These are phyloP conservation scores for Galerucella pusilla DNA, from an alignment of 2,888 invertebrate genomes.

Conservation along the genomic window DNA sequence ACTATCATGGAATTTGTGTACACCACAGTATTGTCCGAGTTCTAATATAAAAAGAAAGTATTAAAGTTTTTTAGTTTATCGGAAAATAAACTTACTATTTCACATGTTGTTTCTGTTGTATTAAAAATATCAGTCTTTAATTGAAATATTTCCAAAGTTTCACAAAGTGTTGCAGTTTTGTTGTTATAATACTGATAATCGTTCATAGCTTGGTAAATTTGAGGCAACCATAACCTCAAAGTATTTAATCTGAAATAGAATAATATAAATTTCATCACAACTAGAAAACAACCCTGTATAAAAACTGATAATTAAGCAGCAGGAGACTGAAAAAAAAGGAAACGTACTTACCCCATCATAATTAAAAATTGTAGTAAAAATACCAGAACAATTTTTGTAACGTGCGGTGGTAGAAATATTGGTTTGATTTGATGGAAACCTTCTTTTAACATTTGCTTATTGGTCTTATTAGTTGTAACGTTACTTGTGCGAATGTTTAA, in stretches of 20 bases:
- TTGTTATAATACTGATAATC: constrained; percentile 59
- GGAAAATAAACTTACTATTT: constrained; percentile 42
- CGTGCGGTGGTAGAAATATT: constrained; percentile 73
- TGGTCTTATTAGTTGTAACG: constrained; percentile 54
- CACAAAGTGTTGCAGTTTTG: constrained; percentile 63
- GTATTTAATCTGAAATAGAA: constrained; percentile 72
- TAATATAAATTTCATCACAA: neutral
- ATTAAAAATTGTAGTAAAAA: constrained; percentile 74
- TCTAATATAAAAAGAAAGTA: constrained; percentile 41
- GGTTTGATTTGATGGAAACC: constrained; percentile 74
- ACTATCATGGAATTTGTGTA: constrained; percentile 53
- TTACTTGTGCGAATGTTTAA: constrained; percentile 54
- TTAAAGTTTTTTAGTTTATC: neutral
- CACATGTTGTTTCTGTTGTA: constrained; percentile 37
- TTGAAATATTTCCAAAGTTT: constrained; percentile 66
- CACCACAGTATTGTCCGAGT: constrained; percentile 49
- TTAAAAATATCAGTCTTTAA: constrained; percentile 33
- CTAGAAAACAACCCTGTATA: too few relatives aligned
- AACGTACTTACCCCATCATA: constrained; percentile 72
- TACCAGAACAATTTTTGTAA: constrained; percentile 71
- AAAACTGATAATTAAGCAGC: too few relatives aligned
- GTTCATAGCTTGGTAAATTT: constrained; percentile 79
- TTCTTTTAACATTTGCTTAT: constrained; percentile 67
- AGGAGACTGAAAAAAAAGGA: neutral
- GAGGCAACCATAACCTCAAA: constrained; percentile 87